Evolutionary conservation across 2,113 vertebrate genomes (phyloP).

Genomic region (Numenius arquata): DNA sequence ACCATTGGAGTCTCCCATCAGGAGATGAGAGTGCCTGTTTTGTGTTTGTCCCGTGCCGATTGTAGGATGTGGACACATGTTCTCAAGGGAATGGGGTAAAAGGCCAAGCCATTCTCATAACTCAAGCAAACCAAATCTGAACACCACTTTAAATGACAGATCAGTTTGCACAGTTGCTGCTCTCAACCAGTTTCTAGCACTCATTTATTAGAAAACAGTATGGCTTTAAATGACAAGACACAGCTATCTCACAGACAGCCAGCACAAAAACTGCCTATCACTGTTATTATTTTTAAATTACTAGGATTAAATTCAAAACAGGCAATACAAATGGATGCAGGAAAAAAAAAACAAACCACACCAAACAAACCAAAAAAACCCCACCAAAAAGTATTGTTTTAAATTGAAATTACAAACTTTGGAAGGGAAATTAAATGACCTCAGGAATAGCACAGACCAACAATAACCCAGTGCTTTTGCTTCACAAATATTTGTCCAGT

Average conservation of each 20-base stretch:
- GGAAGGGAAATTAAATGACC: neutral
- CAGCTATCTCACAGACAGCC: neutral
- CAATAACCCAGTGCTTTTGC: neutral
- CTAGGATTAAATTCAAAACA: neutral
- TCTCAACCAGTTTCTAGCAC: neutral
- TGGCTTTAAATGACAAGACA: neutral
- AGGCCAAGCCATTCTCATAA: neutral
- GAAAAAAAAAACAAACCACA: too few relatives aligned
- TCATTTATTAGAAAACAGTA: neutral
- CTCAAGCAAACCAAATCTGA: conserved; percentile 8
- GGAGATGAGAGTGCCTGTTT: neutral
- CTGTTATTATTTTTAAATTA: neutral
- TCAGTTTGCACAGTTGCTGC: neutral
- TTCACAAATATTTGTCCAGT: neutral
- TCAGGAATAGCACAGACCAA: neutral
- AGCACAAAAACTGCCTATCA: neutral
- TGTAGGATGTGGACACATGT: neutral
- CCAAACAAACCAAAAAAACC: too few relatives aligned
- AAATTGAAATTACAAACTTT: neutral
- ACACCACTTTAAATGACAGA: neutral
- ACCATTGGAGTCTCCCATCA: neutral
- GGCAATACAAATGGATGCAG: neutral
- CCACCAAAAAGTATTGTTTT: neutral
- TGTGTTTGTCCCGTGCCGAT: neutral
- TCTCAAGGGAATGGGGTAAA: neutral